Conservation (phyloP, 2,797 vertebrate species). For the Sebastes ruberrimus region DNA sequence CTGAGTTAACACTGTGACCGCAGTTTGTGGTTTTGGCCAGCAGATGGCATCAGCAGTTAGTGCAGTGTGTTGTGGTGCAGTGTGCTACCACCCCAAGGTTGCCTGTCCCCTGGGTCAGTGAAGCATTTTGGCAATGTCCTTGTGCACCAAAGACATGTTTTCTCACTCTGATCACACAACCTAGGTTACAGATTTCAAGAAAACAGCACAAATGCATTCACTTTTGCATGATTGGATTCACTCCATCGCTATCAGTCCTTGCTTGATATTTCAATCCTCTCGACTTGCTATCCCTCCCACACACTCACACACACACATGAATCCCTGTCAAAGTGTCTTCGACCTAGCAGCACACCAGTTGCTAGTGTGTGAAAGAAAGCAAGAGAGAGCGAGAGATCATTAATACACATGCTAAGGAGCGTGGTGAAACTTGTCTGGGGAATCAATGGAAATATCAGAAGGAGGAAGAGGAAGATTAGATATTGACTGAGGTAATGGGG, state of each 20-base stretch:
- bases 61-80: conserved; percentile 47
- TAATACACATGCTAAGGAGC: conserved; percentile 68
- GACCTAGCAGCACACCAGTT: conserved; percentile 16
- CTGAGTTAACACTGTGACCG: conserved; percentile 27
- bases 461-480: conserved; percentile 61
- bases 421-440: conserved; percentile 40
- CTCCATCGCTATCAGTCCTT: conserved; percentile 1
- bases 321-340: conserved; percentile 31
- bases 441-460: conserved; percentile 67
- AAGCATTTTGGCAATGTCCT: background rate
- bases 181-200: background rate
- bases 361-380: background rate
- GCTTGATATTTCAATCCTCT: conserved; percentile 11
- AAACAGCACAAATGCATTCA: background rate
- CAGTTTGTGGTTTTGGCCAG: conserved; percentile 67
- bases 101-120: conserved; percentile 8
- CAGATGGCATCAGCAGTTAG: conserved; percentile 81
- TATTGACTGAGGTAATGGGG: conserved; percentile 68
- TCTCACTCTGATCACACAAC: background rate
- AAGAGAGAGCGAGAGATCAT: conserved; percentile 31
- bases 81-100: background rate
- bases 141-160: background rate
- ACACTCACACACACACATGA: conserved; percentile 3
- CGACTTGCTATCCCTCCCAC: conserved; percentile 24
- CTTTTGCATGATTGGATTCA: background rate